Evolutionary conservation across 2,797 vertebrate species (phyloP).

Genomic region (Florisuga fusca): DNA sequence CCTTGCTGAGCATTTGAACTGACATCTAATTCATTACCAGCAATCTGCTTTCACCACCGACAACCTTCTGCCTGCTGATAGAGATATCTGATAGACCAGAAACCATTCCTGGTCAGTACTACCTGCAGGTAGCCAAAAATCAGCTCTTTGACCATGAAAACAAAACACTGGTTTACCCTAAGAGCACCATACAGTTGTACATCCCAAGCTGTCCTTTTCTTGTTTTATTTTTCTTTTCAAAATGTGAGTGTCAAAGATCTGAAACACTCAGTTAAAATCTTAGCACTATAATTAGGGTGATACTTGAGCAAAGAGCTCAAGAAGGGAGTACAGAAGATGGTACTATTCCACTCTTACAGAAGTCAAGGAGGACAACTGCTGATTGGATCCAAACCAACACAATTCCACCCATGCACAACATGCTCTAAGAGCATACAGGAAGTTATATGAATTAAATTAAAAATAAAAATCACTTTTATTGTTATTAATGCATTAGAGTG

Average conservation of each 20-base stretch:
- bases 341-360: neutral
- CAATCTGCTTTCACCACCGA: slow-evolving; percentile 79
- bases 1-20: slow-evolving; percentile 79
- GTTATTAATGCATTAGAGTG: neutral
- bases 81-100: slow-evolving; percentile 62
- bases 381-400: neutral
- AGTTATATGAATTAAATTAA: neutral
- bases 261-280: neutral
- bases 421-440: neutral
- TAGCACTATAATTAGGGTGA: neutral
- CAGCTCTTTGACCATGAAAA: slow-evolving; percentile 18
- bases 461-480: neutral
- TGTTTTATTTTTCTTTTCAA: neutral
- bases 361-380: neutral
- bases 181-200: neutral
- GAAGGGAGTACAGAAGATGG: neutral
- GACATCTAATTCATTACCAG: slow-evolving; percentile 86
- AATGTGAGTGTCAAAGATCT: neutral
- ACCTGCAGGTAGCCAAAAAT: neutral
- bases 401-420: neutral
- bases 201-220: neutral
- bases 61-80: slow-evolving; percentile 44
- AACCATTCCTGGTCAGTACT: neutral
- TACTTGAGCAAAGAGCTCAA: neutral
- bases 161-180: neutral